phyloP scores from a whole-genome alignment of 2,888 invertebrate genomes.

The Atherix ibis region DNA sequence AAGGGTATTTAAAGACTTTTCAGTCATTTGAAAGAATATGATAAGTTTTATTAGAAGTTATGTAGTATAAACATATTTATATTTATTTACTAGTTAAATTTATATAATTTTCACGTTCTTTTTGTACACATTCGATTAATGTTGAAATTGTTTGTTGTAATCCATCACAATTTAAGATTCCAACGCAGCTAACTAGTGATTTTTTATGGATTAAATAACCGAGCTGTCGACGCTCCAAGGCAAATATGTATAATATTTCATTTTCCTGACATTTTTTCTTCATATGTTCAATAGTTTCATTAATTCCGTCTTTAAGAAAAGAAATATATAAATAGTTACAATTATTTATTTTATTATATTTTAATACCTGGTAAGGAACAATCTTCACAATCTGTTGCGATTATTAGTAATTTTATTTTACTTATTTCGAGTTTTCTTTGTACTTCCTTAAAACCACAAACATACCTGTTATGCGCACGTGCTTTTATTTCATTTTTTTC shows the following conservation, averaged over 20 bases:
- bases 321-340: too few relatives aligned
- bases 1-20: too few relatives aligned
- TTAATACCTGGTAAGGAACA: conserved; percentile 18
- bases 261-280: conserved; percentile 35
- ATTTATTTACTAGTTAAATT: too few relatives aligned
- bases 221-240: conserved; percentile 38
- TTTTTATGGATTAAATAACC: conserved; percentile 41
- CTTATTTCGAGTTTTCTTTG: conserved; percentile 39
- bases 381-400: conserved; percentile 47
- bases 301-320: conserved; percentile 38
- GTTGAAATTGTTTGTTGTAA: conserved; percentile 33
- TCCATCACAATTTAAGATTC: conserved; percentile 45
- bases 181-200: conserved; percentile 43
- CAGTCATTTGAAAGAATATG: too few relatives aligned
- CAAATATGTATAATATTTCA: conserved; percentile 41
- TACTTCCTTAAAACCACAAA: conserved; percentile 46
- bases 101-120: conserved; percentile 15
- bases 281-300: conserved; percentile 37
- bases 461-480: conserved; percentile 37
- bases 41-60: too few relatives aligned
- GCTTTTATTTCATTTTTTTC: conserved; percentile 43
- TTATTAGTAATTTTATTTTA: conserved; percentile 41
- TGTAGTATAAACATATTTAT: too few relatives aligned
- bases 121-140: conserved; percentile 16
- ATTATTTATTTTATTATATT: too few relatives aligned